These are phyloP conservation scores for Caenorhabditis wallacei DNA, from an alignment of 2,888 invertebrate species.

Conservation along the genomic window DNA sequence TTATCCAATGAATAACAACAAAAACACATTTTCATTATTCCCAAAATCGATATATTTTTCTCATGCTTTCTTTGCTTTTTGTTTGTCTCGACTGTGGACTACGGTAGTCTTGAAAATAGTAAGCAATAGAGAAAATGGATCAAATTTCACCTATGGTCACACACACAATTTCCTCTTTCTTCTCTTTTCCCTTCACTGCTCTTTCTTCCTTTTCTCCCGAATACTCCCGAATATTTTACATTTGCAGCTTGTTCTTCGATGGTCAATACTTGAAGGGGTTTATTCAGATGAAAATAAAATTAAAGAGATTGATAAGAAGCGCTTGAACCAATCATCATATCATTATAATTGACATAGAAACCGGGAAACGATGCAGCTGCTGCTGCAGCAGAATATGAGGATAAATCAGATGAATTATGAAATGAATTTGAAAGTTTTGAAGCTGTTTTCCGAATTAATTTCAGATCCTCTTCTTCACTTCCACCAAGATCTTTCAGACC, in stretches of 20 bases:
- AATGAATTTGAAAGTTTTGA: slow-evolving; percentile 16
- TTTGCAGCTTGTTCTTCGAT: slow-evolving; percentile 23
- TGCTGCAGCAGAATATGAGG: slow-evolving; percentile 25
- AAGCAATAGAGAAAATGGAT: slow-evolving; percentile 14
- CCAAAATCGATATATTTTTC: slow-evolving; percentile 20
- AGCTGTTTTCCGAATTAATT: slow-evolving; percentile 41
- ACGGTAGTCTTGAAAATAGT: slow-evolving; percentile 28
- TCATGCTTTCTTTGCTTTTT: slow-evolving; percentile 1
- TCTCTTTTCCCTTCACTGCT: slow-evolving; percentile 1
- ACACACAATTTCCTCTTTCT: slow-evolving; percentile 47
- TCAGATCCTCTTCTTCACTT: slow-evolving; percentile 62
- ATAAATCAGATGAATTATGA: slow-evolving; percentile 27
- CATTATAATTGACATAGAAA: slow-evolving; percentile 63
- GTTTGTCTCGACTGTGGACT: slow-evolving; percentile 7
- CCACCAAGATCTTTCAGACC: slow-evolving; percentile 37
- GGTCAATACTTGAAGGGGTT: slow-evolving; percentile 1
- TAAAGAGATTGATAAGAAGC: slow-evolving; percentile 53
- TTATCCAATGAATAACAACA: too few relatives aligned
- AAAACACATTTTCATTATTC: neutral
- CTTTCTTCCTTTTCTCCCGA: neutral
- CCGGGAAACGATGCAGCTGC: slow-evolving; percentile 43
- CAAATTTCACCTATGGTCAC: slow-evolving; percentile 61
- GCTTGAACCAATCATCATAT: slow-evolving; percentile 58
- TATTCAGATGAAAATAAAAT: slow-evolving; percentile 2
- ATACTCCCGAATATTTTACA: slow-evolving; percentile 21